Evolutionary conservation across 2,797 vertebrate genomes (phyloP).

Genomic region (Coendou prehensilis): DNA sequence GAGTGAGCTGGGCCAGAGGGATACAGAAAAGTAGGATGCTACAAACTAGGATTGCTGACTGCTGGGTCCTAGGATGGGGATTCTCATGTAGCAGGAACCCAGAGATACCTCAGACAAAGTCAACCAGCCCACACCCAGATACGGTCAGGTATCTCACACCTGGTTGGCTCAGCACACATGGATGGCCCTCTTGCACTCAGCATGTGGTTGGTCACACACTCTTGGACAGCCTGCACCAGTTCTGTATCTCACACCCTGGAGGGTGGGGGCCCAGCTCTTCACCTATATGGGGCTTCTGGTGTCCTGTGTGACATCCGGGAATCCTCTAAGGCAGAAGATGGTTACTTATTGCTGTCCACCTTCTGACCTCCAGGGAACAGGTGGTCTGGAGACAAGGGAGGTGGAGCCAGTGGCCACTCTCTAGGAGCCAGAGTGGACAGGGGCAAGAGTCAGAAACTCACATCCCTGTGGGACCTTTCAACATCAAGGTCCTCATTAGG

Average conservation of each 20-base stretch:
- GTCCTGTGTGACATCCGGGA: not conserved
- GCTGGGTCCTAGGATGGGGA: not conserved
- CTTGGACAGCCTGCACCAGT: not conserved
- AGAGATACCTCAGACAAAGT: not conserved
- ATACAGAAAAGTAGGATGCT: accelerated
- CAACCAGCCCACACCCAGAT: no score
- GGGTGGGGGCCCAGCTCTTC: not conserved
- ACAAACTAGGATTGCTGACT: not conserved
- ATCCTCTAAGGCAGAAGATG: not conserved
- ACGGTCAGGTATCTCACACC: not conserved
- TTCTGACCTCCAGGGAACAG: not conserved
- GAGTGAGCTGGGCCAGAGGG: not conserved
- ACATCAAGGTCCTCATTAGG: no score
- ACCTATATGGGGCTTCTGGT: not conserved
- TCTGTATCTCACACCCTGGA: not conserved
- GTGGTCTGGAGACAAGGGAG: accelerated
- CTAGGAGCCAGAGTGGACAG: not conserved
- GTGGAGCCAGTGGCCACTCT: not conserved
- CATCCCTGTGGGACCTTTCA: not conserved
- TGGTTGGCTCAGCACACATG: not conserved
- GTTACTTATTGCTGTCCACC: not conserved
- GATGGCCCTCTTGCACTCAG: not conserved
- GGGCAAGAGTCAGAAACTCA: accelerated
- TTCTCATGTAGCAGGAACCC: not conserved
- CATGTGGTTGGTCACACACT: not conserved